Percentiles rank a stretch among this genome's conserved stretches.
These are phyloP conservation scores for Trogon surrucura DNA, from an alignment of 2,113 vertebrate genomes.

Conservation along the genomic window DNA sequence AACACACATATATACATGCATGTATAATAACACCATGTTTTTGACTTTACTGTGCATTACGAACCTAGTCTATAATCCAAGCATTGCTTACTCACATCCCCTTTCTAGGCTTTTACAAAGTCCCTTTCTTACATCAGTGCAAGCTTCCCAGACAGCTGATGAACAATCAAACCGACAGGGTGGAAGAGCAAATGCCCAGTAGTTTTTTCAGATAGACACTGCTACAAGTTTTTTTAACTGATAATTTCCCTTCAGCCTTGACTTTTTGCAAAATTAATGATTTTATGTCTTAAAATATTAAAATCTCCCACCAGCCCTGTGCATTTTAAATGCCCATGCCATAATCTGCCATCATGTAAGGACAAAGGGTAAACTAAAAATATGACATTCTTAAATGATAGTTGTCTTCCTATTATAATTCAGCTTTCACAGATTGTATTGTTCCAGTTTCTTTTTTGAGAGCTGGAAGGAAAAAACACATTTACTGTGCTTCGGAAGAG, in stretches of 20 bases:
- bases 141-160: constrained; percentile 53
- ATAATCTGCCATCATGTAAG: not conserved
- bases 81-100: not conserved
- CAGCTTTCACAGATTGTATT: not conserved
- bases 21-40: not conserved
- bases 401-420: not conserved
- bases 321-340: constrained; percentile 55
- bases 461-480: not conserved
- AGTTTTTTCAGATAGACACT: constrained; percentile 57
- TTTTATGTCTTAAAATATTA: constrained; percentile 74
- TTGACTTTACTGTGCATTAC: not conserved
- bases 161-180: constrained; percentile 69
- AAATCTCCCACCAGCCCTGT: constrained; percentile 41
- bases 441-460: not conserved
- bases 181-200: constrained; percentile 65
- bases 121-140: not conserved
- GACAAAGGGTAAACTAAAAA: constrained; percentile 40
- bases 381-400: not conserved
- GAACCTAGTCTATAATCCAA: not conserved
- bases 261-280: constrained; percentile 79
- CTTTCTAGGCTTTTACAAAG: constrained; percentile 49
- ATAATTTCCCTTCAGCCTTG: constrained; percentile 67
- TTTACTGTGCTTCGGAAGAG: not conserved
- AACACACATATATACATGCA: not conserved
- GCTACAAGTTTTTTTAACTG: constrained; percentile 58